Conservation (phyloP, 2,113 vertebrate species). For the Rhinolophus sinicus region DNA sequence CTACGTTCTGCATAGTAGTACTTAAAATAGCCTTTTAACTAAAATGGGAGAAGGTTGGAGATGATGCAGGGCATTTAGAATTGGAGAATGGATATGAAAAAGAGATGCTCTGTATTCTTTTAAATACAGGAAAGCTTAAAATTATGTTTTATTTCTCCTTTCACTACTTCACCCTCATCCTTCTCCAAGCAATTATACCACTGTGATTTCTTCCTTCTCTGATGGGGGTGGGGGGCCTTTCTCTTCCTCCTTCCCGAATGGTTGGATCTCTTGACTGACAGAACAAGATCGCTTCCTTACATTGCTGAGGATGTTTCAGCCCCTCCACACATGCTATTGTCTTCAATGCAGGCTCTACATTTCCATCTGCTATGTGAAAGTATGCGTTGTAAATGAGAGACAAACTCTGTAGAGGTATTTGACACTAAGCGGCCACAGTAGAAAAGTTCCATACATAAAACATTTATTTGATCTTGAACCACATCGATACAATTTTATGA, state of each 20-base stretch:
- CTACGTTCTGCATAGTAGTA: not conserved
- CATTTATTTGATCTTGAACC: not conserved
- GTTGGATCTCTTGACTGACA: not conserved
- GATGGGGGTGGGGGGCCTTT: accelerated
- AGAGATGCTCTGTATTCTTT: not conserved
- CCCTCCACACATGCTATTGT: not conserved
- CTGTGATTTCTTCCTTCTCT: not conserved
- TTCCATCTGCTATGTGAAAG: not conserved
- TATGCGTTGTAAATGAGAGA: not conserved
- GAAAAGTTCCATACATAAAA: not conserved
- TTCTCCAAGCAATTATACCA: not conserved
- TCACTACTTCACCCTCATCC: not conserved
- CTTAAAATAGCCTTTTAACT: not conserved
- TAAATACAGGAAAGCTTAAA: not conserved
- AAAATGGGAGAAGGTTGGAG: not conserved
- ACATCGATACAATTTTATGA: not conserved
- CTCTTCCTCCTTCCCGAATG: not conserved
- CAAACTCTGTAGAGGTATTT: not conserved
- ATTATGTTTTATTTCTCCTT: not conserved
- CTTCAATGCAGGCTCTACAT: not conserved
- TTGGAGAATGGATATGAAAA: not conserved
- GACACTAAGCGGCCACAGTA: not conserved
- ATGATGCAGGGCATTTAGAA: not conserved
- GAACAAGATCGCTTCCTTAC: not conserved
- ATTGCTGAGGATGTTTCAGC: not conserved